Base-by-base conservation (phyloP, 2,888 invertebrate genomes). In the Ennomos quercinarius region DNA sequence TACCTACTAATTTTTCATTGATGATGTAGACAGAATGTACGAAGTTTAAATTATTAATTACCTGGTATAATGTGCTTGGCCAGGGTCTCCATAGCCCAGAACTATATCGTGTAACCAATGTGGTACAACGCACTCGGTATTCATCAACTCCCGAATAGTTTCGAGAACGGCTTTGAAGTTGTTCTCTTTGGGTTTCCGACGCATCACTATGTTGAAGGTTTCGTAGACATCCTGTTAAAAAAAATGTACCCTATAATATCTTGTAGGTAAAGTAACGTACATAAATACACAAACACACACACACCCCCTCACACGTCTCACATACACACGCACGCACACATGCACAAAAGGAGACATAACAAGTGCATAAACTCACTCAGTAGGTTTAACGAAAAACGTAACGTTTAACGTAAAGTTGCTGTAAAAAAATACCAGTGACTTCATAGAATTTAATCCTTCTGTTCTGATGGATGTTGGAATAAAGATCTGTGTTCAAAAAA, bases 161-260 rank as follows among this genome's bases (percentile, higher is more conserved):
- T 99, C 99, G 72, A 99, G 89, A 0, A 99, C 99, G 0, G 99
- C 99, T 89, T 99, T 99, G 89, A 99, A 99, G 88, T 99, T 99
- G 84, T 99, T 99, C 89, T 99, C 99, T 80, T 99, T 99, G 0
- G 99, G 99, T 84, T 99, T 99, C n/a, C 99, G 94, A 39, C 99
- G 94, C 95, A 99, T 97, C 58, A 99, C 95, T 51, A 99, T 96
- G 84, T 99, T 99, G 88, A 99, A 99, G 10, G 96, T 95, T 78
- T 97, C 97, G 84, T 98, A 98, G 0, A 97, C 96, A 82, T 98
- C 97, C 95, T 93, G 68, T 13, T 37, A 37, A 37, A 49, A 56
- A 27, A 39, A 38, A 9, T 27, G 10, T 2, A 38, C n/a, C 5
- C 41, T 37, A 13, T 6, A 44, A 13, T 50, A 11, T 10, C 4